Evolutionary conservation across 64 coral and sea anemone genomes (phyloP).

Genomic region (Porites australiensis): DNA sequence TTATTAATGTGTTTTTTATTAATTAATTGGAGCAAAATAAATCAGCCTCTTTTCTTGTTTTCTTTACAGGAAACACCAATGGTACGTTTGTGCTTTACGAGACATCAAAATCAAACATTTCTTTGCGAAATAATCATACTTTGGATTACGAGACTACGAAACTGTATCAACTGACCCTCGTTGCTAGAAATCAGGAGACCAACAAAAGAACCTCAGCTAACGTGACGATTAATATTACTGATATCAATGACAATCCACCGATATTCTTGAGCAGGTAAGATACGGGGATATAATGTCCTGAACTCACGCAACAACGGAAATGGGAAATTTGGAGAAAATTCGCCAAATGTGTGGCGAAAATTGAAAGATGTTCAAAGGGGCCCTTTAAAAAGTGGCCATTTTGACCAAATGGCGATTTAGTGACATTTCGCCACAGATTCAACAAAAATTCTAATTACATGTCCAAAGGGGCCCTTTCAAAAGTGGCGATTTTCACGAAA

Average conservation of each 20-base stretch:
- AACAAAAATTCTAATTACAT: no score
- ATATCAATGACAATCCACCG: constrained; percentile 16
- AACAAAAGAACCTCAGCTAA: background rate
- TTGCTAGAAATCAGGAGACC: constrained; percentile 2
- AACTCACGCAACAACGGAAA: no score
- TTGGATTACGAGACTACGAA: constrained; percentile 19
- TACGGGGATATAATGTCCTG: background rate
- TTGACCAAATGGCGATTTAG: no score
- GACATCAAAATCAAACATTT: background rate
- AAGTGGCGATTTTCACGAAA: no score
- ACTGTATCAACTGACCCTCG: background rate
- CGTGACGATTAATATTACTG: background rate
- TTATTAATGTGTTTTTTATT: no score
- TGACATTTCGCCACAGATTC: no score
- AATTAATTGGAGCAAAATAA: no score
- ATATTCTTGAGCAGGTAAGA: constrained; percentile 15
- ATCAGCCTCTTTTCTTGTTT: background rate
- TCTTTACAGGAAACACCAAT: constrained; percentile 17
- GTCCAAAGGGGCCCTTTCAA: no score
- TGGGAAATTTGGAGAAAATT: no score
- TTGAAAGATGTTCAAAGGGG: no score
- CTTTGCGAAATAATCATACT: constrained; percentile 1
- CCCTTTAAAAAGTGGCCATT: no score
- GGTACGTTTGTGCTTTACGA: background rate
- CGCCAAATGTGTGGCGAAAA: no score